Percentiles rank a stretch among this genome's conserved stretches.
Evolutionary conservation across 2,888 invertebrate genomes (phyloP).

Genomic region (Calephelis perditalis): DNA sequence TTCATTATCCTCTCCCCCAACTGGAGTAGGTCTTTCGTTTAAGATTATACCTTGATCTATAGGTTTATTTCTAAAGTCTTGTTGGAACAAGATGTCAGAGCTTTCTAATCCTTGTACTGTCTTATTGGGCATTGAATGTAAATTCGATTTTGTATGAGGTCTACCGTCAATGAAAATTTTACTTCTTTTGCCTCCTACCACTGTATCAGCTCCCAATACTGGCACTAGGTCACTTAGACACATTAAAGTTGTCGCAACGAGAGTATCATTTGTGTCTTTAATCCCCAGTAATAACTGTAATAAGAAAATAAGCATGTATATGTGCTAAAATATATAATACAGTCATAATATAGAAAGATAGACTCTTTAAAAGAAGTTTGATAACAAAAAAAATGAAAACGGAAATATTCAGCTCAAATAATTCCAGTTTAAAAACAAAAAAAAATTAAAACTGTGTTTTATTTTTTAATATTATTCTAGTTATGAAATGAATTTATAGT

Average conservation of each 20-base stretch:
- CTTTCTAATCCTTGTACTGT: constrained; percentile 52
- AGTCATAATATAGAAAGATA: not conserved
- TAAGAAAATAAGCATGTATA: constrained; percentile 19
- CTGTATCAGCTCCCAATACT: constrained; percentile 89
- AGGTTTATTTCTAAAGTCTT: constrained; percentile 39
- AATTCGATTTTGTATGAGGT: constrained; percentile 76
- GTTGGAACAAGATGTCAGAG: constrained; percentile 49
- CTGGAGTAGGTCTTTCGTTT: constrained; percentile 88
- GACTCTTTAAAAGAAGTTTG: too few species aligned
- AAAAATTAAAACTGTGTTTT: too few species aligned
- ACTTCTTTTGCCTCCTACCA: constrained; percentile 89
- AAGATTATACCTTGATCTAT: constrained; percentile 67
- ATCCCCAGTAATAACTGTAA: constrained; percentile 89
- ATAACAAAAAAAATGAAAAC: too few species aligned
- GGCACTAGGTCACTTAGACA: constrained; percentile 91
- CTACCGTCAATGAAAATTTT: constrained; percentile 92
- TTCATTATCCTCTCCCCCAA: constrained; percentile 87
- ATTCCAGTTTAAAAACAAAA: too few species aligned
- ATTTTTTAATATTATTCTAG: too few species aligned
- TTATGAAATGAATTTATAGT: too few species aligned
- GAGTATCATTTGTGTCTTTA: constrained; percentile 89
- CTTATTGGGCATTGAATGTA: constrained; percentile 37
- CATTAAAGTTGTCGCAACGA: constrained; percentile 89
- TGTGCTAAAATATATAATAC: not conserved
- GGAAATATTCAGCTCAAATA: too few species aligned